Conservation (phyloP, 2,113 vertebrate genomes). For the Prolemur simus region DNA sequence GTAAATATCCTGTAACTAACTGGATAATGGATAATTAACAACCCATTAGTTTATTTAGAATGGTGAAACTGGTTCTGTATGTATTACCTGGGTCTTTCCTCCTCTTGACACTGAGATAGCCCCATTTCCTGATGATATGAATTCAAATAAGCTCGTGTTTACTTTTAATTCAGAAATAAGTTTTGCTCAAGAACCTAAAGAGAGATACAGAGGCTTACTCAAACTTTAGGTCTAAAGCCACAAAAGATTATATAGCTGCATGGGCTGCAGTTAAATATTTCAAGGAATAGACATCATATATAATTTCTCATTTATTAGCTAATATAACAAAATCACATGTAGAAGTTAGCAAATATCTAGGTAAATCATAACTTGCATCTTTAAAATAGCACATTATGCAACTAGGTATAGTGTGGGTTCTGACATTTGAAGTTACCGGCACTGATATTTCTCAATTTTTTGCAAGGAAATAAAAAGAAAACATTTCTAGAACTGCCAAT, state of each 20-base stretch:
- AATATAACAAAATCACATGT: conserved; percentile 14
- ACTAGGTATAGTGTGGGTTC: not conserved
- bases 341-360: not conserved
- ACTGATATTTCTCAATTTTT: not conserved
- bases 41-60: not conserved
- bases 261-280: not conserved
- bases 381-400: not conserved
- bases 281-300: not conserved
- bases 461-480: not conserved
- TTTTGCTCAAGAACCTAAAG: conserved; percentile 18
- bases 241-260: conserved; percentile 31
- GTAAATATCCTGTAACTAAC: not conserved
- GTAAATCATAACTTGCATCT: not conserved
- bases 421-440: not conserved
- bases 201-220: not conserved
- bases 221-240: not conserved
- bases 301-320: conserved; percentile 18
- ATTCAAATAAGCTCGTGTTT: conserved; percentile 15
- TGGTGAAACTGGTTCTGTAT: not conserved
- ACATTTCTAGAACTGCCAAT: not conserved
- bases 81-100: not conserved
- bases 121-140: conserved; percentile 32
- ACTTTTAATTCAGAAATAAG: not conserved
- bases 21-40: not conserved
- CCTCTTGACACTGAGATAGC: not conserved